Evolutionary conservation across 2,888 invertebrate species (phyloP), one percentile per base, ranked within the genome.

Genomic region (Congeria kusceri): DNA sequence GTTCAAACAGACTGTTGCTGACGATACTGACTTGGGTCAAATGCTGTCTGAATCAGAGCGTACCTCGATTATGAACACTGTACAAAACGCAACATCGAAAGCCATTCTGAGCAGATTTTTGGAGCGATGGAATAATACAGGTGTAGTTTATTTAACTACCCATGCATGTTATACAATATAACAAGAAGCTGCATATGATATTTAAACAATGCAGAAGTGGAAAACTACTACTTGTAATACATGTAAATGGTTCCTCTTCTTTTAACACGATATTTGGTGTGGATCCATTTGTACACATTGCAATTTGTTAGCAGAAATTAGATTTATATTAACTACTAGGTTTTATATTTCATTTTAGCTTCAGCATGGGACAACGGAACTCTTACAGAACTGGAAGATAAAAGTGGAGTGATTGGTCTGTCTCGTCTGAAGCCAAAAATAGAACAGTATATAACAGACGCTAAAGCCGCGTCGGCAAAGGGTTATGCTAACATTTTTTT

Each of bases 401-500:
- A 49, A 5, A 29, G 57, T 20, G 20, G 32, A 13, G 71, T 80
- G n/a, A 83, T 85, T 13, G 58, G 61, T 15, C 62, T 75, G 5
- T 32, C 56, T 9, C 57, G 63, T 15, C 53, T 80, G 11, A 53
- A 39, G 13, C 61, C 64, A 0, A 57, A 57, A 23, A 44, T 68
- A 47, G 44, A 75, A 25, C 77, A 80, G 57, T 80, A 72, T 53
- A 15, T 61, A 20, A 11, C 25, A 18, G 80, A 85, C 44, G 58
- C 59, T 0, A 49, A 79, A 1, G 57, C 57, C 13, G 76, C 83
- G 7, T 71, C 67, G 29, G 39, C 80, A 68, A 66, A 61, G 49
- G 86, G 84, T 32, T 86, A 75, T 73, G 77, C 74, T 25, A 79
- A 77, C 11, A 84, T 86, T 39, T 81, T 83, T 61, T 80, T 78